Evolutionary conservation across 1,140 invertebrate genomes (phyloP), one percentile per base, ranked within the genome.

Genomic region (Sinella curviseta): DNA sequence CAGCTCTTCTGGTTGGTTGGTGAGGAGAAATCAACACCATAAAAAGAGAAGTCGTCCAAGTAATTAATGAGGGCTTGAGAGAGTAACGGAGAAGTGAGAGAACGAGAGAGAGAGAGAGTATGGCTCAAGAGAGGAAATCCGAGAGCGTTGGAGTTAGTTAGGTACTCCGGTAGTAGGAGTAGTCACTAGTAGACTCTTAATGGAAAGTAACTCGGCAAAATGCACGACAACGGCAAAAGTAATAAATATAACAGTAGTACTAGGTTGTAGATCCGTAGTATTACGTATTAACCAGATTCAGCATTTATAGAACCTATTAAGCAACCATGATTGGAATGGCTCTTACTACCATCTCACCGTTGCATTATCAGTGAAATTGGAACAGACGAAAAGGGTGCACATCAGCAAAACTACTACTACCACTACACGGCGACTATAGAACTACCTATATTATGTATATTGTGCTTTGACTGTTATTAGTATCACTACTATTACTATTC

Each of bases 41-140:
- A 70, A 70, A 48, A 70, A 70, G 31, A 70, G 65, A 70, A 70
- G 65, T 70, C 65, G 65, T 70, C 65, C 65, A 70, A 30, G 65
- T 70, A 70, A 70, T 70, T 30, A 70, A 70, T 70, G 65, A 70
- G 65, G 65, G 65, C 65, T 70, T 70, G 65, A 31, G 65, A 31
- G 65, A 70, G 65, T 48, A 8, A 48, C 39, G 20, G 8, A 12
- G 39, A 48, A 48, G 20, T n/a, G 57, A 65, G 16, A 65, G 57
- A 65, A 16, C 4, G 57, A 26, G 57, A 65, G 57, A 65, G 57
- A 65, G 57, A 65, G 26, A 65, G 24, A 17, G 57, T 12, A 20
- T 48, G 39, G 8, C 8, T 48, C 39, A 12, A 20, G 8, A 12
- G 39, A 20, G 20, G 39, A 48, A 48, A 48, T 8, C 39, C 39